phyloP scores from a whole-genome alignment of 2,113 vertebrate species.

The Morphnarchus princeps region DNA sequence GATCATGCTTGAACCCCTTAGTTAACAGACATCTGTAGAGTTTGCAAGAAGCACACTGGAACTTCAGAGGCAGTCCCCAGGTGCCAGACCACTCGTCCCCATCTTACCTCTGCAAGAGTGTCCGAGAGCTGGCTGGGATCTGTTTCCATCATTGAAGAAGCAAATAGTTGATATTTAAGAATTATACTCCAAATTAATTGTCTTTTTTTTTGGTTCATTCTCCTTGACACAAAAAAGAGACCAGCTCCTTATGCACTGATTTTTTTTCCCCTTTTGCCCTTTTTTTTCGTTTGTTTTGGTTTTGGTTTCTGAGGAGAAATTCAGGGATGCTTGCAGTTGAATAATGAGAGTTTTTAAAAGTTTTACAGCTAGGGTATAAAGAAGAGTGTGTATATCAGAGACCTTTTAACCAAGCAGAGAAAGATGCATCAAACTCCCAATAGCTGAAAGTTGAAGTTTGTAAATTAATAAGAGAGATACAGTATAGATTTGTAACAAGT shows the following conservation, averaged over 20 bases:
- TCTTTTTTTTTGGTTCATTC: neutral
- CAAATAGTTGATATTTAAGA: neutral
- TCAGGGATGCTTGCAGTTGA: neutral
- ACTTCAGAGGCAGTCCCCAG: neutral
- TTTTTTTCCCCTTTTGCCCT: neutral
- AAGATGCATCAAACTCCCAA: neutral
- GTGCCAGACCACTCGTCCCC: neutral
- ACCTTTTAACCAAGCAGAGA: neutral
- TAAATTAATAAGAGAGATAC: neutral
- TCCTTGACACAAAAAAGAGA: neutral
- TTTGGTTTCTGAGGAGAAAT: neutral
- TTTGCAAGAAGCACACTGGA: neutral
- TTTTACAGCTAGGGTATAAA: neutral
- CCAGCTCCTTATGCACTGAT: neutral
- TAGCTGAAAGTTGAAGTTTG: neutral
- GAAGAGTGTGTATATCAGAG: neutral
- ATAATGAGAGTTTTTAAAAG: neutral
- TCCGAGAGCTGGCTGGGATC: neutral
- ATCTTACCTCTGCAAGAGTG: neutral
- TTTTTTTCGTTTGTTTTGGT: neutral
- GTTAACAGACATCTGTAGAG: neutral
- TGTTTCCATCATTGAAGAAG: accelerated
- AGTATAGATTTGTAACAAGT: too few relatives aligned
- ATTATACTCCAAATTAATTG: neutral
- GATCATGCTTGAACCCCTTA: neutral